Evolutionary conservation across 2,113 vertebrate genomes (phyloP).

Genomic region (Actenoides hombroni): DNA sequence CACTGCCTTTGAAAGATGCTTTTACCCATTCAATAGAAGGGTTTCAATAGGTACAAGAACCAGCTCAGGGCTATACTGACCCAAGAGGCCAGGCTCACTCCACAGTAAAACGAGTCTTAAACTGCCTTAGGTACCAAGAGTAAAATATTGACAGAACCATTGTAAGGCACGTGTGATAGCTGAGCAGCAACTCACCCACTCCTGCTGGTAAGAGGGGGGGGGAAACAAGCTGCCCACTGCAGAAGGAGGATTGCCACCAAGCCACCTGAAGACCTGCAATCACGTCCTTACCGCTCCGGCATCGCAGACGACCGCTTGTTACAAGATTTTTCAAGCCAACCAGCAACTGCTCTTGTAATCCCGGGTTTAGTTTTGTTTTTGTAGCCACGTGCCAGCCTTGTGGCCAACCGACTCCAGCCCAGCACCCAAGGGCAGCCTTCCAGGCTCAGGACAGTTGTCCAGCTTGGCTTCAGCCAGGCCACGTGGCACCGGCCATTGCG

Average conservation of each 20-base stretch:
- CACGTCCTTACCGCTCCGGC: neutral
- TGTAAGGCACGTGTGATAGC: accelerated
- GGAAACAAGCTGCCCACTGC: neutral
- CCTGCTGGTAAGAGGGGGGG: neutral
- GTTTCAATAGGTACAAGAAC: neutral
- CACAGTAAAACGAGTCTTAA: neutral
- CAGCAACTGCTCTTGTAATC: neutral
- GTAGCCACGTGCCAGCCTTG: neutral
- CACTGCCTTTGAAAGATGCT: neutral
- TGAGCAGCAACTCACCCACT: neutral
- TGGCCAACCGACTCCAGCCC: neutral
- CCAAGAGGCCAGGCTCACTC: neutral
- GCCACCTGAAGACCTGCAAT: neutral
- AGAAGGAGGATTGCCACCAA: accelerated
- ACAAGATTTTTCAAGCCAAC: neutral
- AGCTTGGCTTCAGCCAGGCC: neutral
- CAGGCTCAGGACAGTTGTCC: neutral
- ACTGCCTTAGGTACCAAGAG: neutral
- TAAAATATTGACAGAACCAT: accelerated
- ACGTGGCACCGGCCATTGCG: neutral
- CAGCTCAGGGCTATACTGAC: neutral
- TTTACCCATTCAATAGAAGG: neutral
- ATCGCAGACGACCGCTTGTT: accelerated
- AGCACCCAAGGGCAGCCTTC: neutral
- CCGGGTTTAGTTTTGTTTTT: neutral